phyloP scores from a whole-genome alignment of 2,797 vertebrate species.

The Pristis pectinata region DNA sequence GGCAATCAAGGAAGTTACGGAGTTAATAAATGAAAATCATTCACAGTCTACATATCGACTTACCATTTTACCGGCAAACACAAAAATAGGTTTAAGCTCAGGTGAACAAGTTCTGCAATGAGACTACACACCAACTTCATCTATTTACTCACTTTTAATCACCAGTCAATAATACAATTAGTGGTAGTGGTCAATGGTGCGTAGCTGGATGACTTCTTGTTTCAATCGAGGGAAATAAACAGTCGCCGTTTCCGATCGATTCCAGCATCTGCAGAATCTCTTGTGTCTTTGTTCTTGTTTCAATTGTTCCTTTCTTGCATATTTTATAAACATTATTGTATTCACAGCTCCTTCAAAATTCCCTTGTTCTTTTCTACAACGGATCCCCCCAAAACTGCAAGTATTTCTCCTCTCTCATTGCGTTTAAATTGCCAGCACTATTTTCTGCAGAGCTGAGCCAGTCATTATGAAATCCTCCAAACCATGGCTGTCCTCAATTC shows the following conservation, averaged over 20 bases:
- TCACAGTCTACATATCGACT: neutral
- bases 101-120: neutral
- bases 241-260: too few relatives aligned
- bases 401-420: neutral
- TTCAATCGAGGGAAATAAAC: too few relatives aligned
- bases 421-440: neutral
- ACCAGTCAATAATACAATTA: neutral
- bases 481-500: neutral
- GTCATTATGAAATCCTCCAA: neutral
- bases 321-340: neutral
- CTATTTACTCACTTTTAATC: neutral
- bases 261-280: neutral
- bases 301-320: too few relatives aligned
- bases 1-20: neutral
- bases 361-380: neutral
- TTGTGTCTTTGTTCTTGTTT: neutral
- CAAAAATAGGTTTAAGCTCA: neutral
- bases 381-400: neutral
- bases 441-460: neutral
- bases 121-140: neutral
- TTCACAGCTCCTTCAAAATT: neutral
- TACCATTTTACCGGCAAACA: neutral
- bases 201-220: too few relatives aligned
- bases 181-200: neutral
- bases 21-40: neutral